phyloP scores from a whole-genome alignment of 2,888 invertebrate species.

The Candidula unifasciata region DNA sequence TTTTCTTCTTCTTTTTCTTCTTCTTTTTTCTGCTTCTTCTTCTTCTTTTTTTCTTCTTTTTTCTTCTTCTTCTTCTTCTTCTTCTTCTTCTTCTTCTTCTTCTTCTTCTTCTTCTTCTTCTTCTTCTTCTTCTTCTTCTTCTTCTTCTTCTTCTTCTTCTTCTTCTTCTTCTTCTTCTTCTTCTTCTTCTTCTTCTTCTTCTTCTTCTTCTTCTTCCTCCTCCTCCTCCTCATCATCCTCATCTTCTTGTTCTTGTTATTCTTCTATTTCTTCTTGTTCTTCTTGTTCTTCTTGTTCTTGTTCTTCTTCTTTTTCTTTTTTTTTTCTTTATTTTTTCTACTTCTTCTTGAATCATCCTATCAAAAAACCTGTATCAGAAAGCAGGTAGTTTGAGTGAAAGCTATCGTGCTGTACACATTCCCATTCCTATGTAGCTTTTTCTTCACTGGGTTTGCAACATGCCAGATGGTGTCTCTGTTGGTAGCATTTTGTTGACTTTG shows the following conservation, averaged over 20 bases:
- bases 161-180: slow-evolving; percentile 7
- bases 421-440: background rate
- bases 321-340: background rate
- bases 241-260: background rate
- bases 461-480: too few relatives aligned
- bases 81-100: slow-evolving; percentile 19
- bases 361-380: too few relatives aligned
- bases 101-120: background rate
- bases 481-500: too few relatives aligned
- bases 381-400: too few relatives aligned
- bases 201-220: background rate
- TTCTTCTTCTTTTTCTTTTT: background rate
- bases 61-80: background rate
- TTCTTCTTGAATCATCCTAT: too few relatives aligned
- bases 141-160: background rate
- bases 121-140: background rate
- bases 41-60: background rate
- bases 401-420: background rate
- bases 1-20: slow-evolving; percentile 2
- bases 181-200: background rate
- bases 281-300: background rate
- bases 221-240: background rate
- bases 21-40: background rate
- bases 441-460: background rate
- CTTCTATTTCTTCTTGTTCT: background rate